Percentiles rank a stretch among this genome's conserved stretches.
phyloP scores from a whole-genome alignment of 2,797 vertebrate species.

The Phylloscopus collybita region DNA sequence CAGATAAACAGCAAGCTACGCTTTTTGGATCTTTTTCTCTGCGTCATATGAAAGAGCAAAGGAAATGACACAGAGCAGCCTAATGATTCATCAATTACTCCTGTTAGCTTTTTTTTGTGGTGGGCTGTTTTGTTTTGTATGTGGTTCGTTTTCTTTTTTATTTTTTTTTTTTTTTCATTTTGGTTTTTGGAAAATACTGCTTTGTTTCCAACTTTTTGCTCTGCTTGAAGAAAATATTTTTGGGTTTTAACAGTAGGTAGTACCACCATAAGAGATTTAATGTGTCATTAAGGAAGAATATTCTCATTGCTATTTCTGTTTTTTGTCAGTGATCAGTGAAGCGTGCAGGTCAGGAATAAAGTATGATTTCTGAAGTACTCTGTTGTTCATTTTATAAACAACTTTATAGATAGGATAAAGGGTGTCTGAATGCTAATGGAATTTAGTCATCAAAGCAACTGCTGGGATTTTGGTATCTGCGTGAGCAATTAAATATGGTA shows the following conservation, averaged over 20 bases:
- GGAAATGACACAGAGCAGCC: not conserved
- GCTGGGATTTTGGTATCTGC: not conserved
- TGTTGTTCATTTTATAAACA: not conserved
- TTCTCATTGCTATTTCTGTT: not conserved
- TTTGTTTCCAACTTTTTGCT: not conserved
- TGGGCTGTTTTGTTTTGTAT: not conserved
- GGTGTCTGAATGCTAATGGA: not conserved
- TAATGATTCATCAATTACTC: not conserved
- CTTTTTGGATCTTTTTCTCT: not conserved
- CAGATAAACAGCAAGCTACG: not conserved
- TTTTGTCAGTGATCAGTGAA: not conserved
- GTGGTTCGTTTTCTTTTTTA: too few relatives aligned
- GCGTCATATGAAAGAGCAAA: not conserved
- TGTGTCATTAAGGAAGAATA: not conserved
- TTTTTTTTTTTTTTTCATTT: rapidly evolving
- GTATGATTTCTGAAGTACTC: not conserved
- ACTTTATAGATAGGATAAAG: not conserved
- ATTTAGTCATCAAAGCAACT: not conserved
- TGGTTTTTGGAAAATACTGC: not conserved
- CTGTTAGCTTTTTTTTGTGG: not conserved
- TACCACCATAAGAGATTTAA: not conserved
- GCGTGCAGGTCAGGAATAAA: not conserved
- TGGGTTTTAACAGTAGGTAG: not conserved
- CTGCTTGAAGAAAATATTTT: not conserved
- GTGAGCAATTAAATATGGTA: not conserved